Evolutionary conservation across 2,888 invertebrate species (phyloP), one percentile per base, ranked within the genome.

Genomic region (Apotomis capreana): DNA sequence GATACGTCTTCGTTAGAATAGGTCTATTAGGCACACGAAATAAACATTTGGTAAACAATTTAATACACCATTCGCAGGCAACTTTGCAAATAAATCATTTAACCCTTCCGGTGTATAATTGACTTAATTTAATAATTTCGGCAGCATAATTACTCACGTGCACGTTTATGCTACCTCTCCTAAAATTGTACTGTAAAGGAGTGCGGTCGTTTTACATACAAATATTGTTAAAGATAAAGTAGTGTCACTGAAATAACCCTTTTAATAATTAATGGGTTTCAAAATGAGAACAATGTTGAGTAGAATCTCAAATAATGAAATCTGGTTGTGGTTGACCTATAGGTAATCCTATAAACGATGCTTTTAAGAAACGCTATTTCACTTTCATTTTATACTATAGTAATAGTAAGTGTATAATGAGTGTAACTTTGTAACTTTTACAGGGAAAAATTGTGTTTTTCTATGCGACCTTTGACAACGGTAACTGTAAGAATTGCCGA

Each of bases 31-130:
- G 63, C 68, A 74, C 60, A 65, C 57, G 55, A 73, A 74, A 73
- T 74, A 69, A 63, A 62, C 68, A 70, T 70, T 68, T 74, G 70
- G 70, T 57, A 70, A 74, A 68, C 72, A 75, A 76, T 76, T 75
- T 74, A 59, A 70, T 59, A 64, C 63, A 65, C 65, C 51, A 49
- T 61, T 58, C 61, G 63, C 57, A 57, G 51, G 54, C 40, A 77
- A 77, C 76, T 79, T 77, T 74, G 68, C 54, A 70, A 68, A 76
- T 79, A 79, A 79, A 80, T 79, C 77, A 77, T 70, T 37, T 65
- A 70, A 65, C 70, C 72, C 72, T 26, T 69, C 75, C 70, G 74
- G 74, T 78, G 70, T 74, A 74, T 70, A 69, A 76, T 77, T 76
- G 68, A 75, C 73, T 74, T 74, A 78, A 78, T 78, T 74, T 78